A percentile compares a stretch with the other conserved stretches of the same genome.
Evolutionary conservation across 2,888 invertebrate species (phyloP).

Genomic region (Schizotus pectinicornis): DNA sequence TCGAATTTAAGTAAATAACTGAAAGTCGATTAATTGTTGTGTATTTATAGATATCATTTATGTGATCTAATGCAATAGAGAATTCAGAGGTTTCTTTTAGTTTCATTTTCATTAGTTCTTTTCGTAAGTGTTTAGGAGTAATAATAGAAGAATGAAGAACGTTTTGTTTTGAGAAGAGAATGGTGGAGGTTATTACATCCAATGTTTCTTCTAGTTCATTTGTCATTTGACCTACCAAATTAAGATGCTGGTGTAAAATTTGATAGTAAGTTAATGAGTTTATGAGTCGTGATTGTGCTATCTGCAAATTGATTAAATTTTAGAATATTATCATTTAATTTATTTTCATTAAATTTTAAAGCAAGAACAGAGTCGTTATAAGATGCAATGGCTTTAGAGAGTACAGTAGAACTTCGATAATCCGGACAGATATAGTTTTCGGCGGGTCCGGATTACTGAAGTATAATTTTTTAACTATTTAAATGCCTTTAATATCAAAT

Average conservation of each 20-base stretch:
- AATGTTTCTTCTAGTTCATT: constrained; percentile 29
- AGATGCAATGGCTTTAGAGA: constrained; percentile 28
- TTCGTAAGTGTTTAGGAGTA: constrained; percentile 19
- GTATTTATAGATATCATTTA: constrained; percentile 27
- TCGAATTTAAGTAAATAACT: constrained; percentile 25
- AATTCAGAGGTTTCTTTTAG: constrained; percentile 17
- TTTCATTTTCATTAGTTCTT: constrained; percentile 7
- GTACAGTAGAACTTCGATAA: too few species aligned
- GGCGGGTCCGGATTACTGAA: too few species aligned
- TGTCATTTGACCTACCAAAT: constrained; percentile 26
- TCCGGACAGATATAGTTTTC: too few species aligned
- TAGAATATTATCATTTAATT: constrained; percentile 12
- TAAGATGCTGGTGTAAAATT: constrained; percentile 6
- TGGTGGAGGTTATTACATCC: constrained; percentile 28
- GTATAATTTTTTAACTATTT: too few species aligned
- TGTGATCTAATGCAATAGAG: constrained; percentile 15
- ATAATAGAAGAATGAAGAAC: constrained; percentile 31
- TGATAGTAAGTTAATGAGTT: constrained; percentile 1
- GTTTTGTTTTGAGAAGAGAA: constrained; percentile 34
- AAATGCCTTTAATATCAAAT: too few species aligned
- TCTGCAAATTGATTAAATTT: constrained; percentile 16
- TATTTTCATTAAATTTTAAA: too few species aligned
- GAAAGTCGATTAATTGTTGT: constrained; percentile 17
- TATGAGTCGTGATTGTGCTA: not conserved
- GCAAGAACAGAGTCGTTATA: constrained; percentile 32